These are phyloP conservation scores for Amaurobius ferox DNA, from an alignment of 2,888 invertebrate genomes.

Conservation along the genomic window DNA sequence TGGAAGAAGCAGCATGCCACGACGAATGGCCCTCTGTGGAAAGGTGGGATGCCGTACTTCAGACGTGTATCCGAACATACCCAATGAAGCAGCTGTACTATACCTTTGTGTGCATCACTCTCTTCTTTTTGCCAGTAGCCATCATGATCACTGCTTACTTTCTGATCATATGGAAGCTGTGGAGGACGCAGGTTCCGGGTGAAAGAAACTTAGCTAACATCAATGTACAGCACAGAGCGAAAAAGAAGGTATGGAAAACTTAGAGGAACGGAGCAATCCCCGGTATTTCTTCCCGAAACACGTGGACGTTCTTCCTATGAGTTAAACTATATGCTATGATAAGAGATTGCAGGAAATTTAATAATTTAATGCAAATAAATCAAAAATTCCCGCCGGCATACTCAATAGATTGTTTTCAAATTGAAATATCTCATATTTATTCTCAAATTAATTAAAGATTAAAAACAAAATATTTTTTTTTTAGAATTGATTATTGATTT, in stretches of 20 bases:
- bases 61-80: slow-evolving; percentile 73
- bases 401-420: no score
- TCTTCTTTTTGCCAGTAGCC: slow-evolving; percentile 79
- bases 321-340: no score
- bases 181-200: slow-evolving; percentile 78
- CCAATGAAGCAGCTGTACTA: slow-evolving; percentile 75
- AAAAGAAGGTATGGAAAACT: slow-evolving; percentile 74
- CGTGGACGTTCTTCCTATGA: no score
- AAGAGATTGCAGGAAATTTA: no score
- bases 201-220: slow-evolving; percentile 77
- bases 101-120: slow-evolving; percentile 77
- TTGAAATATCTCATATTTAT: no score
- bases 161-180: slow-evolving; percentile 78
- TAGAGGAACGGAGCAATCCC: not conserved
- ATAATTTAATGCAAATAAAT: no score
- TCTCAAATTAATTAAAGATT: no score
- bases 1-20: slow-evolving; percentile 77
- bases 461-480: no score
- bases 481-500: no score
- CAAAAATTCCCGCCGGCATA: no score
- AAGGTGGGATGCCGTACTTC: slow-evolving; percentile 63
- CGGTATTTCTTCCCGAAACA: no score
- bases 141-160: slow-evolving; percentile 78
- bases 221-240: slow-evolving; percentile 76
- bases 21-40: slow-evolving; percentile 76